phyloP scores from a whole-genome alignment of 2,113 vertebrate genomes.

The Cynopterus brachyotis region DNA sequence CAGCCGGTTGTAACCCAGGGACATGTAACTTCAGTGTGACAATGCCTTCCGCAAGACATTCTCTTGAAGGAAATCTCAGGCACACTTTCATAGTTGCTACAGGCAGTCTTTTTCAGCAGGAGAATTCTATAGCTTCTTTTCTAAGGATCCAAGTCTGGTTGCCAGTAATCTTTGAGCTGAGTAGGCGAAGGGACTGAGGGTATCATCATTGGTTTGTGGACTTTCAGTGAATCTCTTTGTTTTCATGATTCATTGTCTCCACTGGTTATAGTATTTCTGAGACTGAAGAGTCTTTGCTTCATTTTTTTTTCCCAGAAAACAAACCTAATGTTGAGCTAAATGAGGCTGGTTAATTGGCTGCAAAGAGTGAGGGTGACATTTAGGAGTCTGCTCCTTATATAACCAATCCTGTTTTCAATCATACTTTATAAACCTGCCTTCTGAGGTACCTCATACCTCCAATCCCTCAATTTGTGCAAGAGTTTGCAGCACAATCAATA shows the following conservation, averaged over 20 bases:
- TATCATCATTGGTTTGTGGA: accelerated
- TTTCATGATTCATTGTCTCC: background rate
- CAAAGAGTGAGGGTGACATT: background rate
- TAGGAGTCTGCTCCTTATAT: background rate
- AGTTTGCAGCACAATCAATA: background rate
- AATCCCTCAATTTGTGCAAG: background rate
- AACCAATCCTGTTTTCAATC: background rate
- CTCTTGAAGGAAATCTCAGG: background rate
- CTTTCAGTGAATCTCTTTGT: background rate
- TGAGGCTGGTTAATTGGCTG: background rate
- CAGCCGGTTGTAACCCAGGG: background rate
- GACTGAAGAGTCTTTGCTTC: background rate
- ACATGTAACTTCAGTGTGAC: background rate
- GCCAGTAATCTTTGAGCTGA: background rate
- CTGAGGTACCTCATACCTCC: background rate
- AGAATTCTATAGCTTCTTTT: background rate
- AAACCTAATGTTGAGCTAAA: background rate
- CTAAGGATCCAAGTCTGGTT: background rate
- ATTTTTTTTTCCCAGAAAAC: background rate
- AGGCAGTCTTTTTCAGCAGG: background rate
- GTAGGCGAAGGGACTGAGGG: background rate
- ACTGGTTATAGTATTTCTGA: background rate
- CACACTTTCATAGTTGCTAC: background rate
- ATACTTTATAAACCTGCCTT: background rate
- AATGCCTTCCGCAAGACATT: background rate